phyloP scores from a whole-genome alignment of 2,797 vertebrate species.

The Merluccius polli region DNA sequence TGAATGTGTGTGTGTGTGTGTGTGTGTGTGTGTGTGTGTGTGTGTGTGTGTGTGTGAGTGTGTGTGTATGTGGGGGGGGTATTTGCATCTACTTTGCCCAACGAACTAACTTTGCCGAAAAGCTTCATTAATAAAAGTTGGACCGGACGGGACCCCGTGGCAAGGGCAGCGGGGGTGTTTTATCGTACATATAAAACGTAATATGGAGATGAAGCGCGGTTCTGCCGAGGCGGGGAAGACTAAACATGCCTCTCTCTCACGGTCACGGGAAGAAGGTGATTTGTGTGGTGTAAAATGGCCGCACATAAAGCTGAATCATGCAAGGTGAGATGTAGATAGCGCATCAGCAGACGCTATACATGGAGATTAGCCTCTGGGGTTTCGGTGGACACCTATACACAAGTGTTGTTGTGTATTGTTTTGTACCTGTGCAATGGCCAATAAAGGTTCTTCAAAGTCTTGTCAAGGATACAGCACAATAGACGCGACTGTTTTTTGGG shows the following conservation, averaged over 20 bases:
- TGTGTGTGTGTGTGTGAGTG: too few relatives aligned
- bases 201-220: not conserved
- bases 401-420: too few relatives aligned
- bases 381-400: not conserved
- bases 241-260: slow-evolving; percentile 8
- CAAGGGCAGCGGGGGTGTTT: not conserved
- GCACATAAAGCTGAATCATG: slow-evolving; percentile 14
- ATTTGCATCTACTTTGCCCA: too few relatives aligned
- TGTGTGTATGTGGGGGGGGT: too few relatives aligned
- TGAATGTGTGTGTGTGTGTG: too few relatives aligned
- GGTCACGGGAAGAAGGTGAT: slow-evolving; percentile 26
- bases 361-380: not conserved
- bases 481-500: not conserved
- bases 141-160: not conserved
- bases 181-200: not conserved
- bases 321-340: slow-evolving; percentile 20
- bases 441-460: too few relatives aligned
- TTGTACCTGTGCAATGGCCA: too few relatives aligned
- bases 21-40: too few relatives aligned
- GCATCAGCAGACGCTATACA: not conserved
- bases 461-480: not conserved
- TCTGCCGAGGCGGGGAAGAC: not conserved
- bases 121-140: not conserved
- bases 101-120: not conserved
- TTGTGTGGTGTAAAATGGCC: slow-evolving; percentile 29